Conservation (phyloP, 2,797 vertebrate genomes). For the Ptychobarbus kaznakovi region DNA sequence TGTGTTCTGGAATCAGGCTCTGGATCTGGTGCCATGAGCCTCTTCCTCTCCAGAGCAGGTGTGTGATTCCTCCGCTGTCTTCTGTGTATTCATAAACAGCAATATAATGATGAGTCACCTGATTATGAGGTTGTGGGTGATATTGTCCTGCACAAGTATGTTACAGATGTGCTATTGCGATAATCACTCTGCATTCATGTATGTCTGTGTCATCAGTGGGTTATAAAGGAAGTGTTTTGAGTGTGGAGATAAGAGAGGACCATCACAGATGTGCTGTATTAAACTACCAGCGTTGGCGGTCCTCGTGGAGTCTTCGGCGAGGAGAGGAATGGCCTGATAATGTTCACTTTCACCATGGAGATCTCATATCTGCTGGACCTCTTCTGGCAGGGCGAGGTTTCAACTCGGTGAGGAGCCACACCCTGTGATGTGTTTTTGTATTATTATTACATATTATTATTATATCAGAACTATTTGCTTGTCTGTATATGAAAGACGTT, state of each 20-base stretch:
- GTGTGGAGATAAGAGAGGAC: constrained; percentile 89
- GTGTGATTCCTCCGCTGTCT: constrained; percentile 19
- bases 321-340: constrained; percentile 88
- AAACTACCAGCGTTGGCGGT: constrained; percentile 85
- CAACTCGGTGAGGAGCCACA: constrained; percentile 81
- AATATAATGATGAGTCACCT: neutral
- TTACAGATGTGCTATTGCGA: neutral
- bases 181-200: neutral
- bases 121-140: neutral
- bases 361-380: constrained; percentile 76
- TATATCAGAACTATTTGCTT: neutral
- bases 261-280: constrained; percentile 81
- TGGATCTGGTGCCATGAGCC: constrained; percentile 88
- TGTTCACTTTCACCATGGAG: constrained; percentile 83
- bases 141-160: neutral
- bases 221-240: constrained; percentile 83
- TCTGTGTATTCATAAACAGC: neutral
- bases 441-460: neutral
- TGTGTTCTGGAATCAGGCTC: constrained; percentile 89
- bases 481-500: constrained; percentile 12
- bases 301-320: constrained; percentile 80
- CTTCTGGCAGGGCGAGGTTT: constrained; percentile 81
- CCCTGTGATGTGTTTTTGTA: neutral
- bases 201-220: constrained; percentile 79
- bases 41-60: constrained; percentile 94